A percentile compares a stretch with the other conserved stretches of the same genome.
phyloP scores from a whole-genome alignment of 1,140 invertebrate genomes.

The Wasmannia auropunctata region DNA sequence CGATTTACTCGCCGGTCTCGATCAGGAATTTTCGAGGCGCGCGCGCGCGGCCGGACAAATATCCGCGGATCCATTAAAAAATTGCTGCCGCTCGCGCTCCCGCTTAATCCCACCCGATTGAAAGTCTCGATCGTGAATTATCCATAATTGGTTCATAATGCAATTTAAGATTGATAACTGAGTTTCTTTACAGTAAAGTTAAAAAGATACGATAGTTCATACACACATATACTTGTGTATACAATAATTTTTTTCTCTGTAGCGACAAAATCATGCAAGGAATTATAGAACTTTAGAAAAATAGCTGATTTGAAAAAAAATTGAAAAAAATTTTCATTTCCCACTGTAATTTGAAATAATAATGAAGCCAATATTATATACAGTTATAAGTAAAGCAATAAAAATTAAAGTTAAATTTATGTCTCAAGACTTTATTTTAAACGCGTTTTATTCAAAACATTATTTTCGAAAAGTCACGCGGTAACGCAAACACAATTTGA shows the following conservation, averaged over 20 bases:
- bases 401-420: no score
- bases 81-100: constrained; percentile 51
- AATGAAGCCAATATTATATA: no score
- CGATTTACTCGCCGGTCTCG: constrained; percentile 73
- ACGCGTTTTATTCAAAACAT: no score
- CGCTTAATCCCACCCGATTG: no score
- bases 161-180: background rate
- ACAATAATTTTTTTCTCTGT: background rate
- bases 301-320: no score
- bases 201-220: background rate
- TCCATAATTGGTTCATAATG: background rate
- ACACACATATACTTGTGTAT: background rate
- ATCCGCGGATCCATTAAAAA: constrained; percentile 71
- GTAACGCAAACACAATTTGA: no score
- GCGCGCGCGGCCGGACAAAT: constrained; percentile 62
- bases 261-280: background rate
- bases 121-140: constrained; percentile 14
- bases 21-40: constrained; percentile 68
- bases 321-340: no score
- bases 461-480: no score
- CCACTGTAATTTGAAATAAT: no score
- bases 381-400: no score
- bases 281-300: no score
- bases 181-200: background rate
- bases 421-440: no score